These are phyloP conservation scores for Palythoa heliodiscus DNA, from an alignment of 92 coral and sea anemone species.

Conservation along the genomic window DNA sequence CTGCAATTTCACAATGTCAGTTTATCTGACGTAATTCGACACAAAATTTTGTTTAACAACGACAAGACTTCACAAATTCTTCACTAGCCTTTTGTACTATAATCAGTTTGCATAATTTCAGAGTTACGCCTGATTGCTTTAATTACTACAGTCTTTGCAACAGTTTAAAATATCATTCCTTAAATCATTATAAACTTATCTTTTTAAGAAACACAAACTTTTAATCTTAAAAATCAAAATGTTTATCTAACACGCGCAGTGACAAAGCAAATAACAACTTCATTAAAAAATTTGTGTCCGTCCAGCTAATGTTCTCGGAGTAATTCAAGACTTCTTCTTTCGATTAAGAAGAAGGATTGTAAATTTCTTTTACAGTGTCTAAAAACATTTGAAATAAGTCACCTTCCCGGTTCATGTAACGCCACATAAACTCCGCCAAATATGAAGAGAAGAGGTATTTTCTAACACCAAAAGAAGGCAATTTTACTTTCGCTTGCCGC, in stretches of 20 bases:
- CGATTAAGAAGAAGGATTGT: neutral
- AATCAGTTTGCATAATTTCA: neutral
- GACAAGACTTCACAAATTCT: neutral
- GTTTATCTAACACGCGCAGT: conserved; percentile 1
- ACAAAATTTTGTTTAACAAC: neutral
- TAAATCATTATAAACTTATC: neutral
- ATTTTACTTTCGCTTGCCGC: conserved; percentile 37
- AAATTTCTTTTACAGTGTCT: conserved; percentile 12
- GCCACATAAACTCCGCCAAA: conserved; percentile 15
- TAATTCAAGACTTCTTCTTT: conserved; percentile 5
- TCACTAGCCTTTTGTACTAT: neutral
- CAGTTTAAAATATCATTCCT: neutral
- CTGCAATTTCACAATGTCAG: conserved; percentile 4
- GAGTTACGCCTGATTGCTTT: neutral
- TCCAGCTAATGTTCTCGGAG: conserved; percentile 8
- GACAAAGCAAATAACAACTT: neutral
- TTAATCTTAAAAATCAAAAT: neutral
- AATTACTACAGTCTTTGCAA: conserved; percentile 1
- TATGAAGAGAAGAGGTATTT: neutral
- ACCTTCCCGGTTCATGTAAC: conserved; percentile 7
- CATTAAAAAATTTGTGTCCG: neutral
- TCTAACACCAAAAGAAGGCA: conserved; percentile 14
- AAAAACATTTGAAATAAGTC: neutral
- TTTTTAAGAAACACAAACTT: neutral
- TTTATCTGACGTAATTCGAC: neutral